Evolutionary conservation across 2,113 vertebrate species (phyloP), one percentile per base, ranked within the genome.

Genomic region (Hippolais icterina): DNA sequence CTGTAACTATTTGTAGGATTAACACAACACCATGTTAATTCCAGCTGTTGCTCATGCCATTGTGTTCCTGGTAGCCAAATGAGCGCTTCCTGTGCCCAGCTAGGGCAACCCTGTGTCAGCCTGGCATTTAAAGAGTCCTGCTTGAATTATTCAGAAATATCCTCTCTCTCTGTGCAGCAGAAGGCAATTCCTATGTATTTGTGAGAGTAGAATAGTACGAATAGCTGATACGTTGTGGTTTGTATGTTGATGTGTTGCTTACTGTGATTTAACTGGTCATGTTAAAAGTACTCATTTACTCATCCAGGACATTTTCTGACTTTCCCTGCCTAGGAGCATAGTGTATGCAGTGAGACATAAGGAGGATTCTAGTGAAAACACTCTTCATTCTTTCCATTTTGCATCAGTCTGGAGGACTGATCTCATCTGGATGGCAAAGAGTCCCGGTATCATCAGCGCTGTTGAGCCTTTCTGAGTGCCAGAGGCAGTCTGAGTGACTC

Each of bases 401-500:
- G 31, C 75, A 64, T 76, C 54, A 66, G 27, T 77, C 59, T 83
- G 47, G 83, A 93, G 75, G 90, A 54, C 85, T 93, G 82, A 90
- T 83, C 78, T 94, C 78, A 85, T 89, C 71, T 79, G 71, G 27
- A 50, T 80, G 84, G 84, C 74, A 94, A 49, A 89, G 57, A 84
- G 59, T 74, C 65, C 7, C n/a, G 56, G 66, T 75, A 41, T 65
- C 59, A 41, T 61, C 76, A 90, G 29, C 49, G 4, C 52, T 25
- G 19, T 54, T 64, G 76, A 83, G 80, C 59, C 54, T 65, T 85
- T 91, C 16, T 7, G 53, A 59, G 84, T 53, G 77, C 87, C 89
- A 91, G 74, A 89, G 81, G 83, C 93, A 79, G 69, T 60, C 61
- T 46, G 57, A 52, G 47, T 93, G 75, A 93, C 82, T 91, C 75